phyloP scores from a whole-genome alignment of 2,888 invertebrate species.

The Coleophora deauratella region DNA sequence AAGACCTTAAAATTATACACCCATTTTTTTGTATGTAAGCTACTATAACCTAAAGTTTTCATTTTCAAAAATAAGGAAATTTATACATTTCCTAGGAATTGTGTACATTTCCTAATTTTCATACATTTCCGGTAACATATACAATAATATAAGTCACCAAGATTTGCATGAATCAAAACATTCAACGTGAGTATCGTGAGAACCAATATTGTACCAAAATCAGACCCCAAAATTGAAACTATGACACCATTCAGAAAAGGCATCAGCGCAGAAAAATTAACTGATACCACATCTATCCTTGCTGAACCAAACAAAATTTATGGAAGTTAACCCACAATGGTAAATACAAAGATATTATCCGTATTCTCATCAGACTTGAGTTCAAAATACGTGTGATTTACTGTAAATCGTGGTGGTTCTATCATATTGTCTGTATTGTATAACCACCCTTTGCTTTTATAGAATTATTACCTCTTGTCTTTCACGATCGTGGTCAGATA shows the following conservation, averaged over 20 bases:
- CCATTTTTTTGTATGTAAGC: no score
- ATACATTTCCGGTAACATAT: no score
- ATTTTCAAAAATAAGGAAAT: no score
- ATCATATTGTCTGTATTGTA: conserved; percentile 43
- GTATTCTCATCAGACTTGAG: conserved; percentile 22
- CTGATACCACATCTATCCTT: conserved; percentile 51
- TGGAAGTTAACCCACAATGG: conserved; percentile 1
- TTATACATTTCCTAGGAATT: no score
- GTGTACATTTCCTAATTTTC: no score
- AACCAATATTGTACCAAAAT: conserved; percentile 27
- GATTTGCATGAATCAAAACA: no score
- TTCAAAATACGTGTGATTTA: conserved; percentile 16
- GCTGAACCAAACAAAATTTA: conserved; percentile 34
- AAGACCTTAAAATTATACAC: no score
- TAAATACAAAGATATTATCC: conserved; percentile 5
- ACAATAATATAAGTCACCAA: no score
- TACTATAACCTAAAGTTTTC: no score
- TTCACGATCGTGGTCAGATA: conserved; percentile 58
- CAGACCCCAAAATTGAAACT: conserved; percentile 41
- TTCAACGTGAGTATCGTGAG: conserved; percentile 39
- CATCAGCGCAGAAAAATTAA: conserved; percentile 64
- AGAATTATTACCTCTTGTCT: conserved; percentile 54
- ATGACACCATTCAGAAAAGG: conserved; percentile 50
- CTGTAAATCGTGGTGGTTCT: conserved; percentile 18
- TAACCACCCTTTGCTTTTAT: conserved; percentile 62